These are phyloP conservation scores for Drosophila acutilabella DNA, from an alignment of 2,888 invertebrate species.

Conservation along the genomic window DNA sequence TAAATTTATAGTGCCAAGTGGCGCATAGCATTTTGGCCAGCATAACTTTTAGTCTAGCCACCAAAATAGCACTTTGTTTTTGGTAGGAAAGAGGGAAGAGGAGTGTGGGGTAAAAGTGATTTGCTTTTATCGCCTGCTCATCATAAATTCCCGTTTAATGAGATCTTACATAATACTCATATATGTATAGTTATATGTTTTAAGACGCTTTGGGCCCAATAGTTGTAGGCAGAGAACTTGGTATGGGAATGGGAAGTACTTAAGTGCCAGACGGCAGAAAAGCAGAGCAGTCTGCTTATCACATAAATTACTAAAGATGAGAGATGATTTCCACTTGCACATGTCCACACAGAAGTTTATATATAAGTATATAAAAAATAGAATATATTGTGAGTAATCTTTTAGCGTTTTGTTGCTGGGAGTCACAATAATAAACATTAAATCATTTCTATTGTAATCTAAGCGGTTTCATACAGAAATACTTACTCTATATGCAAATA, in stretches of 20 bases:
- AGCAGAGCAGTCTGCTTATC: conserved; percentile 48
- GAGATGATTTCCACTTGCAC: conserved; percentile 13
- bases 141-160: conserved; percentile 69
- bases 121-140: conserved; percentile 43
- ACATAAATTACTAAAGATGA: conserved; percentile 53
- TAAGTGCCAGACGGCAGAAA: conserved; percentile 31
- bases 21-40: conserved; percentile 12
- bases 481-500: conserved; percentile 24
- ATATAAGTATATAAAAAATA: conserved; percentile 7
- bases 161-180: conserved; percentile 52
- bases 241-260: conserved; percentile 2
- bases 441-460: conserved; percentile 55
- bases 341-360: conserved; percentile 3
- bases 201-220: neutral
- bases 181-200: conserved; percentile 4
- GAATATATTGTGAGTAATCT: conserved; percentile 29
- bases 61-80: conserved; percentile 37
- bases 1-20: conserved; percentile 11
- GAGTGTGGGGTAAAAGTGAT: conserved; percentile 12
- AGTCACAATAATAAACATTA: conserved; percentile 38
- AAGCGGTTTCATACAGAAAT: conserved; percentile 5
- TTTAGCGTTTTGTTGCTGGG: neutral
- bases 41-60: conserved; percentile 18
- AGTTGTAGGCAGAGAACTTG: conserved; percentile 19
- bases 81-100: neutral